Percentiles rank a stretch among this genome's conserved stretches.
These are phyloP conservation scores for Eupeodes corollae DNA, from an alignment of 1,140 invertebrate genomes.

Conservation along the genomic window DNA sequence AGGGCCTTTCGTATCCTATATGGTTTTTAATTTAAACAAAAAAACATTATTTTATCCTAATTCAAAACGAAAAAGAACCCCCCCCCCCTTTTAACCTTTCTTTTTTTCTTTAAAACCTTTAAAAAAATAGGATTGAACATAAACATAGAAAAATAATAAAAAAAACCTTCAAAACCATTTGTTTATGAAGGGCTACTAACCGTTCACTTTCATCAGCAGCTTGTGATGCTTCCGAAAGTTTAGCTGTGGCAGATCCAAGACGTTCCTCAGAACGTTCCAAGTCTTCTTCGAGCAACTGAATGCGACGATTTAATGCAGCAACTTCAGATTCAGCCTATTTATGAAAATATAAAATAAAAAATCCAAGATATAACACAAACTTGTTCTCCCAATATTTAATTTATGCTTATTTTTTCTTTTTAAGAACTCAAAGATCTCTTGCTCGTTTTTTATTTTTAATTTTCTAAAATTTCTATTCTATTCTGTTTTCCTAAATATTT, in stretches of 20 bases:
- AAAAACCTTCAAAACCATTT: conserved; percentile 11
- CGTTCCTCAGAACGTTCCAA: conserved; percentile 96
- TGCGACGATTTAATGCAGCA: conserved; percentile 93
- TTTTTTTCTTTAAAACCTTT: not conserved
- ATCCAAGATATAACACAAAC: not conserved
- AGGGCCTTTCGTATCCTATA: conserved; percentile 94
- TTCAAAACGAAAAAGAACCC: not conserved
- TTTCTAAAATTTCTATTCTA: no score
- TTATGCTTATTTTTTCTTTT: not conserved
- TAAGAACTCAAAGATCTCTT: no score
- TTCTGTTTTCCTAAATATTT: no score
- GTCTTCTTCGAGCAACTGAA: conserved; percentile 97
- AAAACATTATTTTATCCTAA: conserved; percentile 13
- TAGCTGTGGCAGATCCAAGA: conserved; percentile 89
- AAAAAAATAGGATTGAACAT: not conserved
- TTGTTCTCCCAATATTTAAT: not conserved
- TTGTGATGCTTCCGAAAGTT: conserved; percentile 96
- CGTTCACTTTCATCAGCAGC: conserved; percentile 99
- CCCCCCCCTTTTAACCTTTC: not conserved
- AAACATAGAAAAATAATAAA: conserved; percentile 5
- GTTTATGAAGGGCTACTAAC: conserved; percentile 49
- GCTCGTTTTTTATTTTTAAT: no score
- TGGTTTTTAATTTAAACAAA: conserved; percentile 12
- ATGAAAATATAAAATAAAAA: no score
- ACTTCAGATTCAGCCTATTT: conserved; percentile 94